Evolutionary conservation across 2,888 invertebrate species (phyloP).

Genomic region (Caenorhabditis sp.): DNA sequence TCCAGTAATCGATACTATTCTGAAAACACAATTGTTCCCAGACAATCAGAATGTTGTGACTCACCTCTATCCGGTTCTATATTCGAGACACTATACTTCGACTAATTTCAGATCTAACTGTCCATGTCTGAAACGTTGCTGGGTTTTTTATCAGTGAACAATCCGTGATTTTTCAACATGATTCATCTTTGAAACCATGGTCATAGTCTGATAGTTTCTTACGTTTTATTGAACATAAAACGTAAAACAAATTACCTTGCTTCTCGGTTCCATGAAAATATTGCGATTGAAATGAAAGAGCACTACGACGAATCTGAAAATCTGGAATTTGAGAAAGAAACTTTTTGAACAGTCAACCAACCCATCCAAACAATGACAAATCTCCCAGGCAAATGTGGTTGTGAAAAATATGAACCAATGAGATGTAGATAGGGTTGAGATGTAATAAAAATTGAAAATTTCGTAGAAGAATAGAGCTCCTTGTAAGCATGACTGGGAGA

Average conservation of each 20-base stretch:
- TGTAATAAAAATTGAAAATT: slow-evolving; percentile 42
- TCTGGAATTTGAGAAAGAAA: too few species aligned
- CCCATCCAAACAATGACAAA: slow-evolving; percentile 40
- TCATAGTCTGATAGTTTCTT: neutral
- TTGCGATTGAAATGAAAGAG: slow-evolving; percentile 25
- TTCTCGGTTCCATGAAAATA: slow-evolving; percentile 1
- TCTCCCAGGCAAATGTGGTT: slow-evolving; percentile 34
- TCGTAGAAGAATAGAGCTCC: slow-evolving; percentile 41
- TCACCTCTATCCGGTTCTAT: too few species aligned
- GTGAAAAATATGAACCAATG: slow-evolving; percentile 38
- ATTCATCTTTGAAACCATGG: neutral
- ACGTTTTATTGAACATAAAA: too few species aligned
- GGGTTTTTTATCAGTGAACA: neutral
- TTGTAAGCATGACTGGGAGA: slow-evolving; percentile 35
- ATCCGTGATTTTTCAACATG: neutral
- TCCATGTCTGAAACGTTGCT: neutral
- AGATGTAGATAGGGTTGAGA: slow-evolving; percentile 19
- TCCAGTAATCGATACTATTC: too few species aligned
- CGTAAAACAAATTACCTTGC: too few species aligned
- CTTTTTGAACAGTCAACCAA: neutral
- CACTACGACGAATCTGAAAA: slow-evolving; percentile 20
- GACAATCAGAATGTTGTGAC: too few species aligned
- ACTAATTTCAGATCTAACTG: neutral
- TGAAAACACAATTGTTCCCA: too few species aligned
- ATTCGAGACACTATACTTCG: neutral